Evolutionary conservation across 1,140 invertebrate genomes (phyloP), one percentile per base, ranked within the genome.

Genomic region (Trichogramma pretiosum): DNA sequence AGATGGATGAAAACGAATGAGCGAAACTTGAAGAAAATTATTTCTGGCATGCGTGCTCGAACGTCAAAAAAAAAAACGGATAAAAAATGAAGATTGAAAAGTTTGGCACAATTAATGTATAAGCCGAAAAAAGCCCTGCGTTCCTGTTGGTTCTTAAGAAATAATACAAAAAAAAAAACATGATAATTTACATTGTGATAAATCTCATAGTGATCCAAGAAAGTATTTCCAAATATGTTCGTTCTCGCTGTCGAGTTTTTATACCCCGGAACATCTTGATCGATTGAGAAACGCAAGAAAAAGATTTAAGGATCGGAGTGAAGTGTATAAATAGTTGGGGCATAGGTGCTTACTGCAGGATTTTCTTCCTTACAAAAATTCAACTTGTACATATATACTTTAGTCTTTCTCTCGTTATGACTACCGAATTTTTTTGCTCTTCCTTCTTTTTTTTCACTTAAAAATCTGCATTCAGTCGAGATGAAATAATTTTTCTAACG

Each of bases 171-270:
- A 58, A 52, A 41, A 56, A 53, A 58, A 56, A 59, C 8, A 36
- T 34, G 43, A 41, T 51, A 62, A 63, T 67, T 58, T 59, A 63
- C 53, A 71, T 70, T 72, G 69, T 72, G 69, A 72, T 72, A 72
- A 72, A 67, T 68, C 61, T n/a, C 57, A 68, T 67, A 61, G 68
- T 72, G 65, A 69, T 72, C 62, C 58, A 68, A 67, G 69, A 72
- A 72, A 72, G 69, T 72, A 72, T 69, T 67, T 68, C 67, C 62
- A 51, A 58, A n/a, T n/a, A n/a, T n/a, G n/a, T n/a, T n/a, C n/a
- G n/a, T n/a, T n/a, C n/a, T n/a, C n/a, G n/a, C n/a, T n/a, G n/a
- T n/a, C n/a, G n/a, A n/a, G n/a, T n/a, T n/a, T n/a, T n/a, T n/a
- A n/a, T n/a, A n/a, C n/a, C n/a, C n/a, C n/a, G n/a, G n/a, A n/a